phyloP scores from a whole-genome alignment of 2,888 invertebrate genomes.

The Ctena decussata region DNA sequence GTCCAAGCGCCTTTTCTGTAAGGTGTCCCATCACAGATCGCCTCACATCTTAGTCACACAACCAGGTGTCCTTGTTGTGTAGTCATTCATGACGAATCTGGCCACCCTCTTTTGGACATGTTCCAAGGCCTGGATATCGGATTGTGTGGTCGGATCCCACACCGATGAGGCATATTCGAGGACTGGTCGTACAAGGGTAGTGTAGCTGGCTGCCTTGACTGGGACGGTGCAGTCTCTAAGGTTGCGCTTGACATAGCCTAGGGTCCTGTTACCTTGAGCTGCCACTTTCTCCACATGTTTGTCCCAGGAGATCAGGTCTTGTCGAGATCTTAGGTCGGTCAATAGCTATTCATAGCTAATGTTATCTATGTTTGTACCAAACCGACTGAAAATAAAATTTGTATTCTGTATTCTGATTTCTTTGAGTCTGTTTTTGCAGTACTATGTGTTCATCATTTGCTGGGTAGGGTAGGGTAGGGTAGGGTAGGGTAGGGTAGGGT shows the following conservation, averaged over 20 bases:
- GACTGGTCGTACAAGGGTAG: conserved; percentile 13
- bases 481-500: conserved; percentile 36
- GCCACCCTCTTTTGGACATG: conserved; percentile 12
- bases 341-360: no score
- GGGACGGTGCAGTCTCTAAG: conserved; percentile 3
- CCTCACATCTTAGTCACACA: conserved; percentile 15
- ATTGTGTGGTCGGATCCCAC: conserved; percentile 7
- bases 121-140: background rate
- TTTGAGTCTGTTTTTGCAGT: no score
- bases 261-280: conserved; percentile 25
- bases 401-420: no score
- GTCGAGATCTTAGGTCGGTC: no score
- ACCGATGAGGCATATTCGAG: conserved; percentile 23
- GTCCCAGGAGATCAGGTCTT: conserved; percentile 21
- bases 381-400: no score
- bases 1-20: conserved; percentile 14
- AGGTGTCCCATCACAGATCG: conserved; percentile 14
- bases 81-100: conserved; percentile 4
- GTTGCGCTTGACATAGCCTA: conserved; percentile 31
- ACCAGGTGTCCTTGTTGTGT: conserved; percentile 11
- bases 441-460: no score
- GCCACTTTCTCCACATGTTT: conserved; percentile 15
- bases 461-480: conserved; percentile 32
- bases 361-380: no score
- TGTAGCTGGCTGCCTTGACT: conserved; percentile 19